Base-by-base conservation (phyloP, 2,113 vertebrate species). In the Silurus meridionalis region DNA sequence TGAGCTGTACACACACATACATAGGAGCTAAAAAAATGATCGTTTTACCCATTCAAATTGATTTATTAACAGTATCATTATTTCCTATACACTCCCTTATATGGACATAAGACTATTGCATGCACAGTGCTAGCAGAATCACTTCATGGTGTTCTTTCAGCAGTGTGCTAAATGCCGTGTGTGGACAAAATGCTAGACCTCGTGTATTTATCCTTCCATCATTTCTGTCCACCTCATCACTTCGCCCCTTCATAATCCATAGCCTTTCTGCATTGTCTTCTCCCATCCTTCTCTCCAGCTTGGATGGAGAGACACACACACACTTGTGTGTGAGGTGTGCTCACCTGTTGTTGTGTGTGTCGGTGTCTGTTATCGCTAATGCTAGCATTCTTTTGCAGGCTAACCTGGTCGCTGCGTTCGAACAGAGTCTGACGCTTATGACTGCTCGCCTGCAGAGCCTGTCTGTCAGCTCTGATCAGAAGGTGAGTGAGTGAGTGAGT, bases 401-500 rank as follows among this genome's bases (percentile, higher is more conserved):
- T 15, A 99, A 99, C 88, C 93, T 99, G 85, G 98, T 99, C 5
- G 98, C 98, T 0, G 98, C 98, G 1, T 99, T 99, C 0, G 98
- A 99, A 90, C 98, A 99, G 94, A 99, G 98, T 91, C 93, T 99
- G 90, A 96, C 97, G 46, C 95, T 97, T 90, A 99, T 99, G 98
- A 99, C 98, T 0, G 97, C 97, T 37, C 97, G 98, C 55, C 96
- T 99, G 64, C 96, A 98, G 89, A 97, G 95, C 71, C 93, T 99
- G 89, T 98, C 98, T 0, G 96, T 96, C 90, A 98, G 95, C 0
- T 97, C 98, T 0, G 97, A 99, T 6, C 96, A 98, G 90, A 99
- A 99, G 97, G 98, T 98, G 61, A 66, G 72, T 48, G 5, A 50
- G 55, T 55, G 46, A 28, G 64, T 55, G 63, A 60, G 63, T 57